These are phyloP conservation scores for Epinotia brunnichana DNA, from an alignment of 2,888 invertebrate genomes.

Conservation along the genomic window DNA sequence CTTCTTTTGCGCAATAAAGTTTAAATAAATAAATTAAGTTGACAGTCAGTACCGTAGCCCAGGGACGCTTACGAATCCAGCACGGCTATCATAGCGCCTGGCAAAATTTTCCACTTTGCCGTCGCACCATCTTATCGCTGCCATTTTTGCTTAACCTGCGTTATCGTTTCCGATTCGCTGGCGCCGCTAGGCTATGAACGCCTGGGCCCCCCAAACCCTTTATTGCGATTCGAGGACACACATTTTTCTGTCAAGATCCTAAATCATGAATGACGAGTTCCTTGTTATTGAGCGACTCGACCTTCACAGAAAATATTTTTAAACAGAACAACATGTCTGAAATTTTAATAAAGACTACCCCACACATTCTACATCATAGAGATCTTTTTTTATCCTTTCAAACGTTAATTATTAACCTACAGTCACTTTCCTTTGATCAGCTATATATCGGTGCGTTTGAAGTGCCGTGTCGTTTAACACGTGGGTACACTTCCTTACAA, in stretches of 20 bases:
- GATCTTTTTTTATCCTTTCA: slow-evolving; percentile 33
- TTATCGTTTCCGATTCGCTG: too few species aligned
- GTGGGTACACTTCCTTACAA: slow-evolving; percentile 10
- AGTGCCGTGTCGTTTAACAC: slow-evolving; percentile 43
- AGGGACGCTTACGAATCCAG: not conserved
- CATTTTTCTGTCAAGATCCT: too few species aligned
- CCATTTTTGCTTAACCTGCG: too few species aligned
- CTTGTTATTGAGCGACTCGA: not conserved
- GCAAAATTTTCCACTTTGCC: too few species aligned
- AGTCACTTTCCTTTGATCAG: slow-evolving; percentile 40
- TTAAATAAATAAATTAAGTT: too few species aligned
- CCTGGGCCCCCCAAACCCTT: too few species aligned
- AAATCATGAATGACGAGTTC: too few species aligned
- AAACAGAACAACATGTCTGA: not conserved
- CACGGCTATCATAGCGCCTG: too few species aligned
- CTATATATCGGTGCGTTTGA: slow-evolving; percentile 45
- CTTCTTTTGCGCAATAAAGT: too few species aligned
- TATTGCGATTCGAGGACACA: too few species aligned
- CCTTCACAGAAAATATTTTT: not conserved
- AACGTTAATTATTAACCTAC: slow-evolving; percentile 40
- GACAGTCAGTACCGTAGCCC: not conserved
- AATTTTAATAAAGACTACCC: slow-evolving; percentile 11
- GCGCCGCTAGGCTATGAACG: too few species aligned
- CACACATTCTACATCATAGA: slow-evolving; percentile 9
- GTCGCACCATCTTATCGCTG: too few species aligned